Evolutionary conservation across 1,140 invertebrate genomes (phyloP).

Genomic region (Sitobion miscanthi): DNA sequence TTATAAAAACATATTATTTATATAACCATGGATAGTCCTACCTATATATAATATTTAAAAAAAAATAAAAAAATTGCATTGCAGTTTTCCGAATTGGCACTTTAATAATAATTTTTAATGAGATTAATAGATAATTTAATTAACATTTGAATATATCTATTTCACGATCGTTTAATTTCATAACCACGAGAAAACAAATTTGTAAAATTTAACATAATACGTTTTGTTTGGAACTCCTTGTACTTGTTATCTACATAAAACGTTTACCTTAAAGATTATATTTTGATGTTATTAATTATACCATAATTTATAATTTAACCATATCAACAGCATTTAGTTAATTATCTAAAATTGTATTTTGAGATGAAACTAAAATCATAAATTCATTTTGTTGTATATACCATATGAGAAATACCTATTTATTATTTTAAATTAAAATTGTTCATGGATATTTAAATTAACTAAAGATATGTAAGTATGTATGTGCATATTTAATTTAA

Average conservation of each 20-base stretch:
- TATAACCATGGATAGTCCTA: background rate
- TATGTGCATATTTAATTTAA: background rate
- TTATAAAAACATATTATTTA: background rate
- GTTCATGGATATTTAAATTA: background rate
- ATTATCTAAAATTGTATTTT: slow-evolving; percentile 15
- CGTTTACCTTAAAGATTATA: slow-evolving; percentile 7
- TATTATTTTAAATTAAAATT: background rate
- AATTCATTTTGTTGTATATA: background rate
- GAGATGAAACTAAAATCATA: background rate
- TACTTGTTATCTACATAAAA: background rate
- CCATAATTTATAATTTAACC: background rate
- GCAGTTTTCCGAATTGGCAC: background rate
- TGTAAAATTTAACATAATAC: background rate
- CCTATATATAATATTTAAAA: too few species aligned
- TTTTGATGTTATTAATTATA: slow-evolving; percentile 5
- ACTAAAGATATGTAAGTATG: background rate
- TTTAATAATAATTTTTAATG: background rate
- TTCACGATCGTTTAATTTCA: background rate
- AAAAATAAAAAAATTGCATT: background rate
- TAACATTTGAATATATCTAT: background rate
- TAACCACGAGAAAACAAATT: background rate
- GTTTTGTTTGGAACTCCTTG: background rate
- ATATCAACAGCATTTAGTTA: background rate
- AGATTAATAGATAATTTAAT: background rate
- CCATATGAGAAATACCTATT: background rate